Evolutionary conservation across 2,797 vertebrate genomes (phyloP), one percentile per base, ranked within the genome.

Genomic region (Dendrocincla fuliginosa): DNA sequence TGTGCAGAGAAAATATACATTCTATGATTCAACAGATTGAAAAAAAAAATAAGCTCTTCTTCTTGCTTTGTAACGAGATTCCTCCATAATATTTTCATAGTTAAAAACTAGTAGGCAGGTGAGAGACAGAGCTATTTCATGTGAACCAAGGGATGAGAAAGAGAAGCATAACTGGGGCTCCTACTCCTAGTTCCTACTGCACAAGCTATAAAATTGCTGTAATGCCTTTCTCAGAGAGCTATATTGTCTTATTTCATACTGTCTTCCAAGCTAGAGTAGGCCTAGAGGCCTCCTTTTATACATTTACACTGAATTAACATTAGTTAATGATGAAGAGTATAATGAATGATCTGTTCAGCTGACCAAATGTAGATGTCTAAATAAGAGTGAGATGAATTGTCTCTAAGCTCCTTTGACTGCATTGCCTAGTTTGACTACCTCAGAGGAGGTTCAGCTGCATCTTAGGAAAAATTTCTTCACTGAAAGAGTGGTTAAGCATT

Each of bases 11-110:
- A 94, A 92, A 47, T 30, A 42, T 30, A 82, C 30, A 59, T 65
- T 85, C 39, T 73, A 22, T n/a, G 50, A 79, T 65, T 73, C 90
- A 89, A 89, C 13, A 82, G 25, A 69, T 30, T 84, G 42, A 13
- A 42, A 35, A 35, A 35, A 71, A 91, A 95, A 95, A 86, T 19
- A 87, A 74, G 41, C 23, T 76, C 90, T 76, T 89, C 41, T 32
- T 87, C 70, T 75, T 79, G 59, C 71, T 82, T 70, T 84, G 16
- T 65, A 91, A 87, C 37, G 67, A 86, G 83, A 88, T 81, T 90
- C 24, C 24, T 95, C 65, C 69, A 53, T 56, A 93, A 90, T 82
- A 93, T 87, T 96, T 96, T 93, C 70, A 37, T 91, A 82, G 94
- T 82, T 89, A 91, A 94, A 95, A 95, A 63, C 56, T 52, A 77